Conservation (phyloP, 1,140 invertebrate species). For the Colletes latitarsis region DNA sequence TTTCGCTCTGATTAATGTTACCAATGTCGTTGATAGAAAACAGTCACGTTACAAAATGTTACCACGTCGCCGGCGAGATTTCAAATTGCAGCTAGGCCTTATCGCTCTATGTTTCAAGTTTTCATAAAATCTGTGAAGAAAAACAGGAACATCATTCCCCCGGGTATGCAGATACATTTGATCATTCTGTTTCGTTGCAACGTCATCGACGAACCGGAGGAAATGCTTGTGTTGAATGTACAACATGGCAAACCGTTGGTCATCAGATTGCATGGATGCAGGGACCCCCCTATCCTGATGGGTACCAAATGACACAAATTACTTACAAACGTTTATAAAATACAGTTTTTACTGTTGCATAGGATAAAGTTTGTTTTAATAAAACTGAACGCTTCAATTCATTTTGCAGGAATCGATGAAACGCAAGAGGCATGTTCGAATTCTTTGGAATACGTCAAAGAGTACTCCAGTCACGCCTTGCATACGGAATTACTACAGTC, state of each 20-base stretch:
- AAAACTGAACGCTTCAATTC: background rate
- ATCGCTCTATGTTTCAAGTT: constrained; percentile 60
- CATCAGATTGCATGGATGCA: constrained; percentile 58
- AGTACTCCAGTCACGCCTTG: background rate
- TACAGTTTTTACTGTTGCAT: no score
- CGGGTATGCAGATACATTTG: constrained; percentile 70
- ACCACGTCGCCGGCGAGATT: constrained; percentile 62
- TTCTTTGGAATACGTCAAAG: no score
- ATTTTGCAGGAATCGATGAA: background rate
- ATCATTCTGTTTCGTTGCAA: constrained; percentile 63
- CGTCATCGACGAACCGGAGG: constrained; percentile 59
- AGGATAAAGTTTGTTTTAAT: no score
- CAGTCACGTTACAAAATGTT: constrained; percentile 66
- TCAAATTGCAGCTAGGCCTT: constrained; percentile 54
- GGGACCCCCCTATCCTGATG: constrained; percentile 67
- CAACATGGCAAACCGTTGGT: constrained; percentile 59
- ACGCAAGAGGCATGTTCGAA: no score
- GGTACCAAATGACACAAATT: constrained; percentile 32
- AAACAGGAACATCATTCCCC: constrained; percentile 60
- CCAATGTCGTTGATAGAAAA: constrained; percentile 61
- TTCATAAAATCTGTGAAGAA: constrained; percentile 40
- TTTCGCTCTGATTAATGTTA: background rate
- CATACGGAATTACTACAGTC: background rate
- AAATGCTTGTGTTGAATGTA: constrained; percentile 64
- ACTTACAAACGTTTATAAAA: no score